These are phyloP conservation scores for Corydoras sp. DNA, from an alignment of 2,113 vertebrate species.

Conservation along the genomic window DNA sequence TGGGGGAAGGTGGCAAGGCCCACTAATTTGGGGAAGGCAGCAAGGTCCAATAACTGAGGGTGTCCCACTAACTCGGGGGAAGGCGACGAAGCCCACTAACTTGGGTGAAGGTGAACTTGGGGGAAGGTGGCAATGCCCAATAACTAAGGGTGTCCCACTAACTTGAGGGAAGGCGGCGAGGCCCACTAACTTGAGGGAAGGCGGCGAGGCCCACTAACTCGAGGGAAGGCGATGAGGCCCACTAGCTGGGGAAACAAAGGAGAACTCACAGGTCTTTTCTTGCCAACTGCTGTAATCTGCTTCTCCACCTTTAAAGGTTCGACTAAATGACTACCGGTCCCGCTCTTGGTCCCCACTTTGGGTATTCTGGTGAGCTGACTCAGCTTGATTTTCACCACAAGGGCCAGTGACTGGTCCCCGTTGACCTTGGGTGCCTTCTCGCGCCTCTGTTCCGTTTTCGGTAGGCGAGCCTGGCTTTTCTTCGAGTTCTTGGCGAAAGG, in stretches of 20 bases:
- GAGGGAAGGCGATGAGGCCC: no score
- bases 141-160: no score
- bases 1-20: no score
- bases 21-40: no score
- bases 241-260: neutral
- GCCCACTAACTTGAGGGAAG: no score
- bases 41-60: no score
- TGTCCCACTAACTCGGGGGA: no score
- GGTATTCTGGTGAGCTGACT: slow-evolving; percentile 66
- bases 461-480: slow-evolving; percentile 50
- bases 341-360: slow-evolving; percentile 17
- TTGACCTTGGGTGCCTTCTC: neutral
- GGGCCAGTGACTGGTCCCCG: slow-evolving; percentile 8
- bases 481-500: slow-evolving; percentile 29
- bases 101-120: no score
- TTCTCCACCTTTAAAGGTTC: slow-evolving; percentile 47
- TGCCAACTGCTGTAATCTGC: slow-evolving; percentile 51
- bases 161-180: no score
- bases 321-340: slow-evolving; percentile 6
- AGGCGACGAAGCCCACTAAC: no score
- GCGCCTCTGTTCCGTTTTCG: slow-evolving; percentile 45
- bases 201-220: no score
- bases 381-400: slow-evolving; percentile 82
- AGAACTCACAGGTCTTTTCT: slow-evolving; percentile 70
- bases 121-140: no score